These are phyloP conservation scores for Venturia canescens DNA, from an alignment of 1,140 invertebrate genomes.

Conservation along the genomic window DNA sequence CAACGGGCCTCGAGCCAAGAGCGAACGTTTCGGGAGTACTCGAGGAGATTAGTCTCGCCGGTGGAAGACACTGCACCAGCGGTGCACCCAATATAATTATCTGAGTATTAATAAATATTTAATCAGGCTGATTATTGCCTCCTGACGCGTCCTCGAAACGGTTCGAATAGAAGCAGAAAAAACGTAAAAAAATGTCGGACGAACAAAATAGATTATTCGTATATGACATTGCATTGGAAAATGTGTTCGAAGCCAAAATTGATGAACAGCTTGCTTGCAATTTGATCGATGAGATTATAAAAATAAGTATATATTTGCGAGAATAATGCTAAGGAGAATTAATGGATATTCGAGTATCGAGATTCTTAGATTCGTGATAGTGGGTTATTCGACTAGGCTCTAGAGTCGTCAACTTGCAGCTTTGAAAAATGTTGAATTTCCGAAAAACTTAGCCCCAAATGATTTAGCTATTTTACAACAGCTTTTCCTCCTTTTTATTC, in stretches of 20 bases:
- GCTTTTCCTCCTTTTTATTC: no score
- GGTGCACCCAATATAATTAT: constrained; percentile 1
- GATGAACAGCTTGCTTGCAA: no score
- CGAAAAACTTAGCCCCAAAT: not conserved
- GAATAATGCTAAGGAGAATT: not conserved
- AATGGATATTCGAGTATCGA: not conserved
- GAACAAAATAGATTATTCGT: not conserved
- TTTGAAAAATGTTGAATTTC: not conserved
- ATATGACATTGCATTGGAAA: no score
- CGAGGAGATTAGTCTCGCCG: no score
- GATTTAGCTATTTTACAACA: no score
- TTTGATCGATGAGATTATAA: no score
- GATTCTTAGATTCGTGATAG: not conserved
- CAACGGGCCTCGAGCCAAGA: no score
- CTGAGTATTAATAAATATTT: constrained; percentile 15
- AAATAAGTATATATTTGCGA: not conserved
- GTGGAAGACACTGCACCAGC: not conserved
- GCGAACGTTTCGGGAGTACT: no score
- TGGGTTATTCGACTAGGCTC: not conserved
- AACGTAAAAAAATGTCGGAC: not conserved
- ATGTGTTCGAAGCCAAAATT: no score
- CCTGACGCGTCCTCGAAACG: not conserved
- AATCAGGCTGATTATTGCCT: not conserved
- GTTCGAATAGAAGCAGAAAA: not conserved
- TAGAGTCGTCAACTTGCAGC: not conserved